Percentiles rank a stretch among this genome's conserved stretches.
phyloP scores from a whole-genome alignment of 35 echinoderm and acorn worm species.

The Strongylocentrotus purpuratus region DNA sequence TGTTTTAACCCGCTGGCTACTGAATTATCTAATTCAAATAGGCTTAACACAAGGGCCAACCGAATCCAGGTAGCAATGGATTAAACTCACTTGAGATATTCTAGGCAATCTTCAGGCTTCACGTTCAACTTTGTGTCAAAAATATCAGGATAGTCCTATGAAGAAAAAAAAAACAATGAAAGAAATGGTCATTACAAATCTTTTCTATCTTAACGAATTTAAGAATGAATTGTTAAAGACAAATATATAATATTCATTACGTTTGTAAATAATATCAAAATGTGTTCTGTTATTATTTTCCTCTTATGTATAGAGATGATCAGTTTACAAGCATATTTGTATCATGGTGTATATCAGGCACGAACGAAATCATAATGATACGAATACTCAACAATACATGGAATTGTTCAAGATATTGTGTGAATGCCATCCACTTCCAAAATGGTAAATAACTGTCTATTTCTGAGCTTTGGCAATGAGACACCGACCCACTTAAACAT shows the following conservation, averaged over 20 bases:
- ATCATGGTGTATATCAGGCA: too few species aligned
- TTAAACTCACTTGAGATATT: constrained; percentile 80
- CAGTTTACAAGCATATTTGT: too few species aligned
- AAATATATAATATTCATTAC: too few species aligned
- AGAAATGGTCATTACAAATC: not conserved
- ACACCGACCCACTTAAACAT: not conserved
- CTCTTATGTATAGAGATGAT: too few species aligned
- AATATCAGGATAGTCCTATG: constrained; percentile 82
- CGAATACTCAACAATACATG: not conserved
- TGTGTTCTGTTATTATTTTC: too few species aligned
- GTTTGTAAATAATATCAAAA: too few species aligned
- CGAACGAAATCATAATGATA: not conserved
- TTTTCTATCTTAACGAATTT: too few species aligned
- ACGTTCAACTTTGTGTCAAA: constrained; percentile 91
- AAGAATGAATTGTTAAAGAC: too few species aligned
- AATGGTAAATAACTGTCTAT: not conserved
- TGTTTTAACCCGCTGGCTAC: too few species aligned
- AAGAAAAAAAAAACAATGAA: not conserved
- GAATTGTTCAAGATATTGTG: not conserved
- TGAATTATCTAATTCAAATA: too few species aligned
- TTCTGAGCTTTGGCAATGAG: not conserved
- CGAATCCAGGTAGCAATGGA: too few species aligned
- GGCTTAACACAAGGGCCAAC: too few species aligned
- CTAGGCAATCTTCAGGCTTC: constrained; percentile 82
- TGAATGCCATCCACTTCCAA: not conserved